Evolutionary conservation across 2,113 vertebrate species (phyloP).

Genomic region (Elephantulus edwardii): DNA sequence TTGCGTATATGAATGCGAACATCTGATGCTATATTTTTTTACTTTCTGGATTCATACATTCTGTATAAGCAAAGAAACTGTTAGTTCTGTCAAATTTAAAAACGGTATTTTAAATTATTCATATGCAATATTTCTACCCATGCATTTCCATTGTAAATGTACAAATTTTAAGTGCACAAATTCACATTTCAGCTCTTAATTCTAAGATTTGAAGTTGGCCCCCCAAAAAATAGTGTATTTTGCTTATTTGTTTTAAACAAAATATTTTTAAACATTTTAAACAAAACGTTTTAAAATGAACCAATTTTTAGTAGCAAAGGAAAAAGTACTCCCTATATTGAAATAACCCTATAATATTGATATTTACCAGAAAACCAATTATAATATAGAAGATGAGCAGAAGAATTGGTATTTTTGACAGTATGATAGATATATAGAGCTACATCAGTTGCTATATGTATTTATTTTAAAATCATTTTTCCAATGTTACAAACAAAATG

Average conservation of each 20-base stretch:
- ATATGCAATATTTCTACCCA: background rate
- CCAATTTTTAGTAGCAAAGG: background rate
- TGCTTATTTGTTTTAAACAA: background rate
- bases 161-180: too few species aligned
- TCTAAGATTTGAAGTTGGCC: background rate
- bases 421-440: too few species aligned
- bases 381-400: too few species aligned
- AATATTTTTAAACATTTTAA: too few species aligned
- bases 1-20: background rate
- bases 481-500: too few species aligned
- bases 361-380: background rate
- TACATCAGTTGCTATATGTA: too few species aligned
- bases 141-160: background rate
- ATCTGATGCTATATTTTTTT: background rate
- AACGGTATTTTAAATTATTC: slow-evolving; percentile 37
- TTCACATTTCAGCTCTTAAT: background rate
- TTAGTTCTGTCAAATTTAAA: background rate
- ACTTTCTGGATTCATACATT: background rate
- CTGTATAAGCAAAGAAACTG: background rate
- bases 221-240: background rate
- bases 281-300: too few species aligned
- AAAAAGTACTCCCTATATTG: background rate
- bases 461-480: too few species aligned
- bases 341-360: background rate
- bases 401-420: too few species aligned